Base-by-base conservation (phyloP, 2,113 vertebrate species). In the Camarhynchus parvulus region DNA sequence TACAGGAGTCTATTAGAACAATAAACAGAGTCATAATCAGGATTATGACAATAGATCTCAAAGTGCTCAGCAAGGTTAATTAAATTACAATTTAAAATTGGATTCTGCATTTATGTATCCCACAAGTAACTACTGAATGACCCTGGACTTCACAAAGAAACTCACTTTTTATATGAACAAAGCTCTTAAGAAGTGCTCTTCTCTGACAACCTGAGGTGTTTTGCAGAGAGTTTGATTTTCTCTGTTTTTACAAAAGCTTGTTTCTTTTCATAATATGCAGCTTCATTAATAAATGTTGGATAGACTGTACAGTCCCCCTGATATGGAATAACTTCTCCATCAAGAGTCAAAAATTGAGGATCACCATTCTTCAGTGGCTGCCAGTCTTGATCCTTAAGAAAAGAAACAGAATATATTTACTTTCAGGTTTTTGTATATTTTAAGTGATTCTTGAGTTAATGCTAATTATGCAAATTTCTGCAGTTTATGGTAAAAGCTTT, bases 251-350 rank as follows among this genome's bases (percentile, higher is more conserved):
- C 96, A 53, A 99, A 99, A 11, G 99, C 99, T 97, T 99, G 99
- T 70, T 99, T 98, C 97, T 99, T 99, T 95, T 99, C 99, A 73
- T 99, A 99, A 96, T 99, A 99, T 6, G 99, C 99, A 1, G 99
- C 99, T 97, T 99, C 99, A 2, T 99, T 99, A 92, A 99, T 98
- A 95, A 99, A 99, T 28, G 98, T 98, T 12, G 99, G 99, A 63
- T 99, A 99, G 67, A 99, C 98, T 0, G 97, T 98, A 67, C 95
- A 94, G 39, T 98, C 95, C 87, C 98, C 99, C 21, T 98, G 97
- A 92, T 99, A 98, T 19, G 84, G 84, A 92, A 99, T 97, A 35
- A 98, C 98, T 94, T 98, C 97, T 82, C 99, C 99, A 62, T 98
- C 98, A 74, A 99, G 97, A 27, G 98, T 99, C 95, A 99, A 97